Percentiles rank a stretch among this genome's conserved stretches.
These are phyloP conservation scores for Conus betulinus DNA, from an alignment of 1,140 invertebrate species.

Conservation along the genomic window DNA sequence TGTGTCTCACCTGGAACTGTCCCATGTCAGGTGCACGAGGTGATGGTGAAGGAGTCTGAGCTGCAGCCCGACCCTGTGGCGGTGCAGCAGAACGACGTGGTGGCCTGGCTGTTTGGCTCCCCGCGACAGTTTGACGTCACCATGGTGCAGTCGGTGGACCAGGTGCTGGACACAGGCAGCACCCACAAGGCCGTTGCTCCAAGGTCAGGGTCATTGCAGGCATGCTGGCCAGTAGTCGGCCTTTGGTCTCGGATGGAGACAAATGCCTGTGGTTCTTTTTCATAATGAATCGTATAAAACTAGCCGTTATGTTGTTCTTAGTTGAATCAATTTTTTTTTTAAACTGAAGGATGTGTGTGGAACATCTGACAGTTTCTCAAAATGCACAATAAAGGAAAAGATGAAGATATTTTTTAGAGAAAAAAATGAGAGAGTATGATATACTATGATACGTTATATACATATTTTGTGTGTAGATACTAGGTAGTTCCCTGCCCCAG, in stretches of 20 bases:
- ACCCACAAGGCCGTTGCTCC: constrained; percentile 50
- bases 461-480: too few relatives aligned
- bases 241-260: background rate
- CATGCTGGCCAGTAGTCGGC: background rate
- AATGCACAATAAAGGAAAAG: too few relatives aligned
- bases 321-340: background rate
- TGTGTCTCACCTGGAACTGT: too few relatives aligned
- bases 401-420: too few relatives aligned
- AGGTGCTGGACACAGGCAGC: constrained; percentile 58
- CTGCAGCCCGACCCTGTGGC: constrained; percentile 71
- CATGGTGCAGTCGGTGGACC: constrained; percentile 61
- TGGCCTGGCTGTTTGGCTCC: constrained; percentile 72
- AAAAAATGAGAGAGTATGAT: too few relatives aligned
- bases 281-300: too few relatives aligned
- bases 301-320: too few relatives aligned
- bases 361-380: background rate
- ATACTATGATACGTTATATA: too few relatives aligned
- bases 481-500: too few relatives aligned
- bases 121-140: constrained; percentile 60
- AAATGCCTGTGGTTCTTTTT: too few relatives aligned
- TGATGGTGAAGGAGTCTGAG: constrained; percentile 59
- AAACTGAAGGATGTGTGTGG: background rate
- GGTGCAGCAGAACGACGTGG: constrained; percentile 71
- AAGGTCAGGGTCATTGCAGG: constrained; percentile 47
- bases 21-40: constrained; percentile 67